Conservation (phyloP, 2,113 vertebrate genomes). For the Urocynchramus pylzowi region DNA sequence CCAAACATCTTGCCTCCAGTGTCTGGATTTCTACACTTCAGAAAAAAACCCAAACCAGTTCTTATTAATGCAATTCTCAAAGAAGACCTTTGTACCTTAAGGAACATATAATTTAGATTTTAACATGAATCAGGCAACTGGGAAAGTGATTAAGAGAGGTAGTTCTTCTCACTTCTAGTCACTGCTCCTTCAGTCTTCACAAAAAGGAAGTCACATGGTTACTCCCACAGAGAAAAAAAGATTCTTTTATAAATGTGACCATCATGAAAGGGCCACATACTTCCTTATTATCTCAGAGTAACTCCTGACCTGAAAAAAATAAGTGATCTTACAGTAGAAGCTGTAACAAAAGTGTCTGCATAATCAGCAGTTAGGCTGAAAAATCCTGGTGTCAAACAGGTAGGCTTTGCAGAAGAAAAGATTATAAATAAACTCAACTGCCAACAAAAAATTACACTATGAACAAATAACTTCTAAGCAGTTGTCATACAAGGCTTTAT, state of each 20-base stretch:
- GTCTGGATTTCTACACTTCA: neutral
- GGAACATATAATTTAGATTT: neutral
- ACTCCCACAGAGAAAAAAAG: neutral
- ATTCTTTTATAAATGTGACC: neutral
- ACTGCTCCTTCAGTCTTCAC: neutral
- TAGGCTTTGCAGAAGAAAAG: neutral
- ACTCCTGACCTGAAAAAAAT: neutral
- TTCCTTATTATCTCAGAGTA: neutral
- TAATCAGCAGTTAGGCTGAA: neutral
- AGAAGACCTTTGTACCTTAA: neutral
- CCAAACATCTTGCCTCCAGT: neutral
- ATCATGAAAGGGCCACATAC: neutral
- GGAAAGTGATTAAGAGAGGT: neutral
- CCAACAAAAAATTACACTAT: neutral
- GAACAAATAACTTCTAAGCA: neutral
- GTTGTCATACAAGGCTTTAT: neutral
- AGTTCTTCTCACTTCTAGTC: neutral
- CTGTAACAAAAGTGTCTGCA: fast-evolving
- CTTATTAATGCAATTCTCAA: neutral
- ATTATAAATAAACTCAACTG: neutral
- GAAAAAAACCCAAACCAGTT: neutral
- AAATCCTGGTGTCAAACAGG: neutral
- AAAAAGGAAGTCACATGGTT: neutral
- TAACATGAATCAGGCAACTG: neutral
- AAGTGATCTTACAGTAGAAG: neutral